Percentiles rank a stretch among this genome's conserved stretches.
Evolutionary conservation across 2,888 invertebrate genomes (phyloP).

Genomic region (Endomychus coccineus): DNA sequence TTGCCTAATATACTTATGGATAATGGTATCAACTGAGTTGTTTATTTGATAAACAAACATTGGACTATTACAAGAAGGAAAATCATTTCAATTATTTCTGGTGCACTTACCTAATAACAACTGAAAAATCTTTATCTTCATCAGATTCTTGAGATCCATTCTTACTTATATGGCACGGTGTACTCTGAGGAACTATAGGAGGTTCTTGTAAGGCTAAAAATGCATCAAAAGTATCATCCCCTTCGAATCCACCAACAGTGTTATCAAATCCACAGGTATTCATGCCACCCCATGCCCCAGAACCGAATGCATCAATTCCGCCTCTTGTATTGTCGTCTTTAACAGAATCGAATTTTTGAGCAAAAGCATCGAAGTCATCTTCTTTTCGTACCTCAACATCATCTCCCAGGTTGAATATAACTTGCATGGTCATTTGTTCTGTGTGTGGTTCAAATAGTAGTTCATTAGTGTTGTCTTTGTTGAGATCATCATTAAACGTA

Average conservation of each 20-base stretch:
- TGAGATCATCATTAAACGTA: background rate
- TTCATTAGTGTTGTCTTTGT: no score
- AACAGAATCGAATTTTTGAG: slow-evolving; percentile 79
- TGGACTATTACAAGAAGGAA: no score
- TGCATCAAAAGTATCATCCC: slow-evolving; percentile 69
- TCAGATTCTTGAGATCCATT: slow-evolving; percentile 70
- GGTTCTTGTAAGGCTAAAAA: slow-evolving; percentile 77
- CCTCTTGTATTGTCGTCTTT: slow-evolving; percentile 45
- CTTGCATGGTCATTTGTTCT: slow-evolving; percentile 10
- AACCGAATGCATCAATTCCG: slow-evolving; percentile 49
- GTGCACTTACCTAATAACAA: slow-evolving; percentile 62
- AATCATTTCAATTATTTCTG: no score
- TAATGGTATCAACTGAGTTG: no score
- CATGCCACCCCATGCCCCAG: slow-evolving; percentile 36
- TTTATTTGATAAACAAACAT: no score
- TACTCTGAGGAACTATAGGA: slow-evolving; percentile 57
- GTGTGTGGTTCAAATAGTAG: no score
- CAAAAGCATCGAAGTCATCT: slow-evolving; percentile 80
- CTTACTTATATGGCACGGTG: slow-evolving; percentile 54
- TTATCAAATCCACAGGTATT: slow-evolving; percentile 34
- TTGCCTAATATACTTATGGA: no score
- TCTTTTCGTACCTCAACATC: slow-evolving; percentile 8
- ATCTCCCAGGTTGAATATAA: background rate
- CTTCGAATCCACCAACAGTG: slow-evolving; percentile 52
- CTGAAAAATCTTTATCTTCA: slow-evolving; percentile 71